Base-by-base conservation (phyloP, 2,888 invertebrate species). In the Cyclophora albipunctata region DNA sequence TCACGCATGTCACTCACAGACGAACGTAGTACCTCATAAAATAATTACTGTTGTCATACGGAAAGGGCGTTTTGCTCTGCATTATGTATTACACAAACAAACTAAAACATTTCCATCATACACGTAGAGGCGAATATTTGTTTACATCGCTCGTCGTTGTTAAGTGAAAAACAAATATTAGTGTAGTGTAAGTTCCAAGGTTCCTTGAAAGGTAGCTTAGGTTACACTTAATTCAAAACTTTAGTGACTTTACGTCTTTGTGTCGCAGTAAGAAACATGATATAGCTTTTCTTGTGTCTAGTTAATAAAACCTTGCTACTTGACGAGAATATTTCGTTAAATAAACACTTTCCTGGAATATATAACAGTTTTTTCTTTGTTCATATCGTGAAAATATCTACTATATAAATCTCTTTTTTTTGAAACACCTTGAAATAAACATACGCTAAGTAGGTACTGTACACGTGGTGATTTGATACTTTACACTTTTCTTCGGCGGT, bases 41-140 rank as follows among this genome's bases (percentile, higher is more conserved):
- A 67, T 71, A 66, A 72, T 70, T 66, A 62, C 58, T 54, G 52
- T 54, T 57, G 62, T 60, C 64, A 59, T 62, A 61, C 57, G 54
- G 55, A 66, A 64, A 63, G 59, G 66, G 58, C 53, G 54, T 62
- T 62, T 58, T 43, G 43, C 50, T 61, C 51, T 64, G 54, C 65
- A 68, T 67, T 59, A 66, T 66, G 53, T 58, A 65, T 47, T 52
- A 42, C 4, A 45, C 54, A 58, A 50, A 61, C 57, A 59, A 52
- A 55, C 50, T 53, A 49, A 57, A 55, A 64, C 57, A 62, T 59
- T 54, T 55, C 51, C 47, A 57, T 48, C 61, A 48, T 51, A 54
- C 55, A 54, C 51, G 56, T 59, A 57, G 58, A 67, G 66, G 53
- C 54, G 51, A 52, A 53, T 59, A 50, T 48, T 52, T 55, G 58